Percentiles rank a stretch among this genome's conserved stretches.
Evolutionary conservation across 2,888 invertebrate genomes (phyloP).

Genomic region (Celastrina argiolus): DNA sequence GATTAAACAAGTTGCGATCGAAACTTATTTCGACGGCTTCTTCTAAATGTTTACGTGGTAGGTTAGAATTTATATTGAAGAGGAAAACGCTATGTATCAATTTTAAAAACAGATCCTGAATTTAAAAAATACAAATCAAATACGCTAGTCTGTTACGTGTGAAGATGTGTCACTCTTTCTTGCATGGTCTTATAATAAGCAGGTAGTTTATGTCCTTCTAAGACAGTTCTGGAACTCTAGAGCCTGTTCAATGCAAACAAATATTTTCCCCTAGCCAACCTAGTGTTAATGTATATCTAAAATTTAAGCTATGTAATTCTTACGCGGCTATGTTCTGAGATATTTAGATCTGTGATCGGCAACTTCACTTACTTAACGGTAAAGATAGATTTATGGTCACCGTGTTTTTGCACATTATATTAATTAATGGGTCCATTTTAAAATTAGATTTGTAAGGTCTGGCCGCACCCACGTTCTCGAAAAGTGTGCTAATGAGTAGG

Average conservation of each 20-base stretch:
- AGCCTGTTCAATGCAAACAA: no score
- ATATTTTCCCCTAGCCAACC: no score
- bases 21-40: neutral
- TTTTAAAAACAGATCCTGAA: neutral
- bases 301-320: neutral
- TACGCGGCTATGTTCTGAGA: neutral
- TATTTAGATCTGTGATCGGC: neutral
- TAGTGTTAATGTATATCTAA: no score
- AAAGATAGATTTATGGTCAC: neutral
- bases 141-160: no score
- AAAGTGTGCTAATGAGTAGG: constrained; percentile 15
- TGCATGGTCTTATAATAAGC: no score
- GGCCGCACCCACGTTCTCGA: neutral
- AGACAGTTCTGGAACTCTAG: no score
- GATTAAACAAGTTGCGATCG: neutral
- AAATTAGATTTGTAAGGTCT: neutral
- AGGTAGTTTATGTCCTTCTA: no score
- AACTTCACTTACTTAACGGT: neutral
- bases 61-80: neutral
- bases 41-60: neutral
- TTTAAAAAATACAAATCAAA: neutral
- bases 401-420: neutral
- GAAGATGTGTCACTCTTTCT: no score
- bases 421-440: constrained; percentile 6
- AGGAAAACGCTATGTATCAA: neutral